phyloP scores from a whole-genome alignment of 2,888 invertebrate species.

The Scaptomyza reducta region DNA sequence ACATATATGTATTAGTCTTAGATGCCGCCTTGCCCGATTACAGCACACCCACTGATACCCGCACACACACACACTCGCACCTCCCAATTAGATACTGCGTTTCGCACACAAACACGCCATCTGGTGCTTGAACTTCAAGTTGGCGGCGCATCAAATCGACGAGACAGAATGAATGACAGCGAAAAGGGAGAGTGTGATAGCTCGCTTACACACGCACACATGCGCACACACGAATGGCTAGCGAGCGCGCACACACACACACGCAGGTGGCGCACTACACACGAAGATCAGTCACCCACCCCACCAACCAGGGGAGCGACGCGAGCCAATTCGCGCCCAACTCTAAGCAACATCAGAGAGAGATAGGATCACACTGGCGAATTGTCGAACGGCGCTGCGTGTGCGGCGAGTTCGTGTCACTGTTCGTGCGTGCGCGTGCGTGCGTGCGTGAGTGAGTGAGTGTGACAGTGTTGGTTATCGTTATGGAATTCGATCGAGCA shows the following conservation, averaged over 20 bases:
- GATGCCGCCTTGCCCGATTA: constrained; percentile 31
- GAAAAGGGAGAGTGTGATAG: background rate
- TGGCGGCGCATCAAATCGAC: constrained; percentile 10
- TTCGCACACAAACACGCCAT: background rate
- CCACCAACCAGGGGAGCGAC: constrained; percentile 48
- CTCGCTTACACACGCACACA: constrained; percentile 12
- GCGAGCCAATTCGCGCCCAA: constrained; percentile 32
- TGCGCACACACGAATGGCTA: constrained; percentile 11
- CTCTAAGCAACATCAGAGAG: constrained; percentile 46
- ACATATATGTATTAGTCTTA: constrained; percentile 47
- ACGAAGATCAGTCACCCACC: constrained; percentile 45
- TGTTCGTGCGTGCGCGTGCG: constrained; percentile 6
- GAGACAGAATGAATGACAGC: too few relatives aligned
- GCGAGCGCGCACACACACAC: constrained; percentile 15
- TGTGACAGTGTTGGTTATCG: constrained; percentile 7
- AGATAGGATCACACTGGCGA: constrained; percentile 59
- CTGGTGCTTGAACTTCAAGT: too few relatives aligned
- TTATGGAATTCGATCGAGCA: constrained; percentile 10
- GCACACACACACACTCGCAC: background rate
- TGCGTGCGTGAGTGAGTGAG: constrained; percentile 13
- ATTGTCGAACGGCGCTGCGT: constrained; percentile 27
- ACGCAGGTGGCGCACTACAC: constrained; percentile 42
- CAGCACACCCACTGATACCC: constrained; percentile 3
- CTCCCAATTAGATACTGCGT: constrained; percentile 3
- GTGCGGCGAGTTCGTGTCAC: constrained; percentile 4